Base-by-base conservation (phyloP, 1,140 invertebrate species). In the Cecropterus lyciades region DNA sequence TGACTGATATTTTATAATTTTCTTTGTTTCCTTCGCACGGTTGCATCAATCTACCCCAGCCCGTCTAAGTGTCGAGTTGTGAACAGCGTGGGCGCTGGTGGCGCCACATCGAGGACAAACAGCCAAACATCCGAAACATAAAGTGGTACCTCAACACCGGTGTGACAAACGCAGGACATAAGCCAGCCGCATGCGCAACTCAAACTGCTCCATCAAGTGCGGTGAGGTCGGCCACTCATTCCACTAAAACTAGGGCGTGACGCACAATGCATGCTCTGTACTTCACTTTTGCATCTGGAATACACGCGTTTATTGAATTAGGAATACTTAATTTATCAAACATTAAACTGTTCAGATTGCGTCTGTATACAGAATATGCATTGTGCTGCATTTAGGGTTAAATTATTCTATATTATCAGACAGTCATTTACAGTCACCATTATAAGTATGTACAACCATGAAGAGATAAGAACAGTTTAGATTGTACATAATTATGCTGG, bases 201-300 rank as follows among this genome's bases (percentile, higher is more conserved):
- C 79, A 91, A 80, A 88, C 73, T 87, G 85, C 81, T 87, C 87
- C 86, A 89, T 84, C 82, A 67, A 89, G 87, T 92, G 89, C 86
- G 85, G 87, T 89, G 87, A 87, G 69, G 82, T 87, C 86, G 87
- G 87, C 84, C 89, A 87, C 87, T 85, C 87, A 92, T 90, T 89
- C 86, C 83, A 89, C 87, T 92, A 90, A 86, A 85, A 85, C 86
- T 87, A 88, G 67, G 68, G 75, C 63, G 77, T 83, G 75, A 79
- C 79, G 75, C 76, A 75, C 80, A 83, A 88, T 81, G 84, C 82
- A 87, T 83, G 69, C 87, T 87, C 86, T 85, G 78, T 85, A 73
- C 69, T 67, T 67, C 16, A 45, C 59, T 48, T 56, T 62, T 37
- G 71, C 51, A 84, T 79, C 82, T 85, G 78, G 43, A 84, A 87